Percentiles rank a stretch among this genome's conserved stretches.
Evolutionary conservation across 2,888 invertebrate genomes (phyloP).

Genomic region (Ophion slaviceki): DNA sequence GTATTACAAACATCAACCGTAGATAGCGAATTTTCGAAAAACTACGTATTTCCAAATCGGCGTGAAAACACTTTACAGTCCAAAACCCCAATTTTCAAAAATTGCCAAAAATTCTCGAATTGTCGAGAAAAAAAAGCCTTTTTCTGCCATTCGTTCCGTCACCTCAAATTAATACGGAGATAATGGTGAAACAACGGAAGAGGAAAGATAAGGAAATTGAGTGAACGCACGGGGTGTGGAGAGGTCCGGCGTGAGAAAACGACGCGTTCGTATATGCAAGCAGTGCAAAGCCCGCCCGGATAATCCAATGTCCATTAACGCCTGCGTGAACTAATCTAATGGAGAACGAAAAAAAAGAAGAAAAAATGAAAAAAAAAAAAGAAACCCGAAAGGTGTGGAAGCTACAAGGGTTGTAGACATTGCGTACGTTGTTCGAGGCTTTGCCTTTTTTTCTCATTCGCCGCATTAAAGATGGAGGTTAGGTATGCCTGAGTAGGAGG

Average conservation of each 20-base stretch:
- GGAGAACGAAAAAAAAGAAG: slow-evolving; percentile 46
- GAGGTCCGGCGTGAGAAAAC: slow-evolving; percentile 16
- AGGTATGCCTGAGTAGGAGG: background rate
- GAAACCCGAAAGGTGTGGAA: slow-evolving; percentile 1
- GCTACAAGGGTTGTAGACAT: slow-evolving; percentile 33
- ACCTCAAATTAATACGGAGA: background rate
- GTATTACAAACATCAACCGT: too few relatives aligned
- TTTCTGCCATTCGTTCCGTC: background rate
- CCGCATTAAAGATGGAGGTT: slow-evolving; percentile 34
- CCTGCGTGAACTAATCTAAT: slow-evolving; percentile 66
- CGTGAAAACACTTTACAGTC: background rate
- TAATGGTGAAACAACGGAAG: background rate
- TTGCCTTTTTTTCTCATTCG: slow-evolving; percentile 46
- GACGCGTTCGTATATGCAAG: slow-evolving; percentile 21
- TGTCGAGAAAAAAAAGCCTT: background rate
- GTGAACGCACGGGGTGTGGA: slow-evolving; percentile 24
- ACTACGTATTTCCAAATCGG: too few relatives aligned
- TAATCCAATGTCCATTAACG: slow-evolving; percentile 63
- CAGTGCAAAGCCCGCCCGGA: slow-evolving; percentile 47
- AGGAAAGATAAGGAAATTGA: background rate
- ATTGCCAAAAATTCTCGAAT: background rate
- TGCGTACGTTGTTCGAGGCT: slow-evolving; percentile 44
- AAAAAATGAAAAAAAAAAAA: slow-evolving; percentile 17
- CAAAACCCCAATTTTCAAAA: background rate
- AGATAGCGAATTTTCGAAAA: too few relatives aligned